These are phyloP conservation scores for Morinoia aosen DNA, from an alignment of 2,888 invertebrate genomes.

Conservation along the genomic window DNA sequence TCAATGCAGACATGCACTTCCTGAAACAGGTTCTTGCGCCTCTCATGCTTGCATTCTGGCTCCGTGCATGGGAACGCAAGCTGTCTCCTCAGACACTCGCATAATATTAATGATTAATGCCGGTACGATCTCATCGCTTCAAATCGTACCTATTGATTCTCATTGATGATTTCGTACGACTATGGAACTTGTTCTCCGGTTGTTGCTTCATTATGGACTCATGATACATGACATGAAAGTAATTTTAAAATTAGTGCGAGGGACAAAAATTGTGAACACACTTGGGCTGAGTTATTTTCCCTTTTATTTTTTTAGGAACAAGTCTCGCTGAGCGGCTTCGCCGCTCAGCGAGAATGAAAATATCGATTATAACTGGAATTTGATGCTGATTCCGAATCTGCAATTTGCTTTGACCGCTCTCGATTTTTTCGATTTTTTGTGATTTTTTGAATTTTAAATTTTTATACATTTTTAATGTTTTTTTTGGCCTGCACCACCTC, in stretches of 20 bases:
- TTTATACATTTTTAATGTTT: no score
- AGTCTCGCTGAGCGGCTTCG: no score
- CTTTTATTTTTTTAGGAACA: no score
- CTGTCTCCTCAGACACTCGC: background rate
- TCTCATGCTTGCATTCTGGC: background rate
- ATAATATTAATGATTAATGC: conserved; percentile 14
- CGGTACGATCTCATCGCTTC: background rate
- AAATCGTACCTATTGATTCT: background rate
- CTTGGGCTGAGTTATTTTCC: no score
- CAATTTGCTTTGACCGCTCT: no score
- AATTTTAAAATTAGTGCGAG: background rate
- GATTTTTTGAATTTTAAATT: no score
- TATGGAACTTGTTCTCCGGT: background rate
- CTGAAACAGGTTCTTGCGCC: conserved; percentile 9
- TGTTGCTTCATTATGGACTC: background rate
- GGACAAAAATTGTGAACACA: no score
- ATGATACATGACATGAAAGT: background rate
- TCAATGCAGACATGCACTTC: conserved; percentile 8
- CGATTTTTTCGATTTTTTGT: no score
- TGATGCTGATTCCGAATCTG: no score
- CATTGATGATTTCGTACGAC: background rate
- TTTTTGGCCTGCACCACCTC: no score
- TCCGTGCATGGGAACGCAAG: background rate
- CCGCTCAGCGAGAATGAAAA: no score
- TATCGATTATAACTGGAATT: no score